phyloP scores from a whole-genome alignment of 2,113 vertebrate genomes.

The Planiliza haematocheilus region DNA sequence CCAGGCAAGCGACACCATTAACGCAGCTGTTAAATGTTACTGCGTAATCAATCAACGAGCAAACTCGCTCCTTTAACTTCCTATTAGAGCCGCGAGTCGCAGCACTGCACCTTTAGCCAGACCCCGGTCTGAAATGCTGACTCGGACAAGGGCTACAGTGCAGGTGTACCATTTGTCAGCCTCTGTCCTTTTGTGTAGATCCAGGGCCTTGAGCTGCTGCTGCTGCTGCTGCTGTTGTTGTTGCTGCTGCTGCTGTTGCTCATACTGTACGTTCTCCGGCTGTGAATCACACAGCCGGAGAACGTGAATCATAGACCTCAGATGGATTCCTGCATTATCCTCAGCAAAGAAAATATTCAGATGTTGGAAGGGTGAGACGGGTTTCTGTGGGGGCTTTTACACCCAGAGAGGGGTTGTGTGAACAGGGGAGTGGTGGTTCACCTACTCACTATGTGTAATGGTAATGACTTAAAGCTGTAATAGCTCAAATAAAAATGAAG shows the following conservation, averaged over 20 bases:
- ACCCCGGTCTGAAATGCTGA: constrained; percentile 44
- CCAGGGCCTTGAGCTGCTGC: constrained; percentile 33
- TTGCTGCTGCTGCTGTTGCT: constrained; percentile 26
- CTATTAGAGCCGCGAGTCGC: constrained; percentile 24
- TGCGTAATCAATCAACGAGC: constrained; percentile 57
- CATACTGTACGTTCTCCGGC: background rate
- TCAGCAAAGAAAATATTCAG: constrained; percentile 53
- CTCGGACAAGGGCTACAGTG: constrained; percentile 54
- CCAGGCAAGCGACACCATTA: constrained; percentile 48
- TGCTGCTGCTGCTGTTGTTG: constrained; percentile 22
- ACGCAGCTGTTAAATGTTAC: constrained; percentile 60
- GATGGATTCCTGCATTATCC: constrained; percentile 58
- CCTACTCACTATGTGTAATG: constrained; percentile 34
- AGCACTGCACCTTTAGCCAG: constrained; percentile 29
- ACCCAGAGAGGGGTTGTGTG: constrained; percentile 38
- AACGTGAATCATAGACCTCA: constrained; percentile 67
- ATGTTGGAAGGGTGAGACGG: constrained; percentile 47
- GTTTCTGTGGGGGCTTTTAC: constrained; percentile 21
- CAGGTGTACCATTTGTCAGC: constrained; percentile 68
- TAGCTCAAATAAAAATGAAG: constrained; percentile 53
- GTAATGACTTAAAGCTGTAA: constrained; percentile 57
- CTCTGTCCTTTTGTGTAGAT: constrained; percentile 48
- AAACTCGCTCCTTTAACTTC: constrained; percentile 49
- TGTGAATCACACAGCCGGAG: constrained; percentile 56
- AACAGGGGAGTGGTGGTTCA: constrained; percentile 30